Conservation (phyloP, 2,797 vertebrate genomes). For the Cottoperca gobio region DNA sequence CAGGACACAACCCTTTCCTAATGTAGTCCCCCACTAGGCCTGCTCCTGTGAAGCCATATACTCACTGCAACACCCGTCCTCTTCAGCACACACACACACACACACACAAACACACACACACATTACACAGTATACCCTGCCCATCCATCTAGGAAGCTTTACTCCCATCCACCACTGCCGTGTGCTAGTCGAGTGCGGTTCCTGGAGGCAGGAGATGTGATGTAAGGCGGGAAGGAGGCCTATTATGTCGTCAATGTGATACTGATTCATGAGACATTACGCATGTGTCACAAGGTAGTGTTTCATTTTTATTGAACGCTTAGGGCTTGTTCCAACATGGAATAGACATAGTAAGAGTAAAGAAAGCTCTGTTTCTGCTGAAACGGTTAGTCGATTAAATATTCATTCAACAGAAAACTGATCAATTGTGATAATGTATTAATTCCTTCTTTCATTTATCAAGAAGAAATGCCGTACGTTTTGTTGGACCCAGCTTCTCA, state of each 20-base stretch:
- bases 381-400: not conserved
- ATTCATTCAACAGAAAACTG: not conserved
- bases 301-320: conserved; percentile 40
- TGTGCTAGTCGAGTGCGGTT: conserved; percentile 29
- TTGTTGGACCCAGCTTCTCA: not conserved
- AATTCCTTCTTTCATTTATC: not conserved
- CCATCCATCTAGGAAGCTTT: conserved; percentile 48
- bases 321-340: conserved; percentile 9
- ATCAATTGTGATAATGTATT: not conserved
- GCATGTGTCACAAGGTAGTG: conserved; percentile 13
- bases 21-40: conserved; percentile 67
- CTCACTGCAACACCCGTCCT: conserved; percentile 30
- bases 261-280: conserved; percentile 39
- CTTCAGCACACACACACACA: conserved; percentile 31
- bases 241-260: conserved; percentile 36
- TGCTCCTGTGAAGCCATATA: conserved; percentile 51
- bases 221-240: conserved; percentile 12
- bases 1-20: conserved; percentile 70
- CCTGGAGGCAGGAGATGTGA: conserved; percentile 38
- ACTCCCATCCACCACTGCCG: conserved; percentile 19
- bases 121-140: conserved; percentile 13
- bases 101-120: conserved; percentile 36
- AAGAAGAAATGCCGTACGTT: not conserved
- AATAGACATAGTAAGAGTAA: not conserved
- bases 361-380: not conserved